phyloP scores from a whole-genome alignment of 1,140 invertebrate genomes.

The Drosophila sp. region DNA sequence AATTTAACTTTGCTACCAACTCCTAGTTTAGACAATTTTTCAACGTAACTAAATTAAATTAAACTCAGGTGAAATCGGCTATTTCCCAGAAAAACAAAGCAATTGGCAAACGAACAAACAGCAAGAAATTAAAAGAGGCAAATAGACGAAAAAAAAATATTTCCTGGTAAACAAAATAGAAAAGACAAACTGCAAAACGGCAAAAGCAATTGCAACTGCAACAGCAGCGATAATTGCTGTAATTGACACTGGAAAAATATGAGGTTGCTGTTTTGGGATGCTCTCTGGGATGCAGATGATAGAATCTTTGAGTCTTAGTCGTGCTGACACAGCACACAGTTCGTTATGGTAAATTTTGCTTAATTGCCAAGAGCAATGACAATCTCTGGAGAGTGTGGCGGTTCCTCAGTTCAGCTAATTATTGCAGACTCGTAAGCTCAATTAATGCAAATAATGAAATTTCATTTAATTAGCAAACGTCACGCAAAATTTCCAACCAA shows the following conservation, averaged over 20 bases:
- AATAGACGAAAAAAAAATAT: slow-evolving; percentile 43
- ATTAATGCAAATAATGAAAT: slow-evolving; percentile 78
- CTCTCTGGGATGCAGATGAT: slow-evolving; percentile 2
- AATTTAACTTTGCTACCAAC: slow-evolving; percentile 11
- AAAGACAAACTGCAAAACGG: slow-evolving; percentile 27
- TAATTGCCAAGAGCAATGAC: slow-evolving; percentile 52
- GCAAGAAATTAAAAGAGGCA: slow-evolving; percentile 22
- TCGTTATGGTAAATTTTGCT: slow-evolving; percentile 46
- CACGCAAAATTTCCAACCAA: slow-evolving; percentile 28
- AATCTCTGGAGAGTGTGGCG: slow-evolving; percentile 3
- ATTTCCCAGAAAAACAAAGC: slow-evolving; percentile 52
- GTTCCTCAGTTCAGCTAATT: slow-evolving; percentile 39
- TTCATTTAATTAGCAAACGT: slow-evolving; percentile 72
- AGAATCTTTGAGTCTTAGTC: slow-evolving; percentile 14
- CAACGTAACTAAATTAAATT: slow-evolving; percentile 10
- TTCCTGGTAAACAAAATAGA: slow-evolving; percentile 63
- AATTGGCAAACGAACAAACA: slow-evolving; percentile 57
- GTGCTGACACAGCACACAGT: slow-evolving; percentile 68
- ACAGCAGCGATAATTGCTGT: slow-evolving; percentile 55
- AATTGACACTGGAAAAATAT: slow-evolving; percentile 78
- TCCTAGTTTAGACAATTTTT: not conserved
- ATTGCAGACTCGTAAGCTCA: slow-evolving; percentile 65
- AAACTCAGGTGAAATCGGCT: slow-evolving; percentile 20
- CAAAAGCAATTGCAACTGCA: slow-evolving; percentile 22
- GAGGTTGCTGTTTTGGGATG: slow-evolving; percentile 38